phyloP scores from a whole-genome alignment of 2,797 vertebrate species.

The Aratinga solstitialis region DNA sequence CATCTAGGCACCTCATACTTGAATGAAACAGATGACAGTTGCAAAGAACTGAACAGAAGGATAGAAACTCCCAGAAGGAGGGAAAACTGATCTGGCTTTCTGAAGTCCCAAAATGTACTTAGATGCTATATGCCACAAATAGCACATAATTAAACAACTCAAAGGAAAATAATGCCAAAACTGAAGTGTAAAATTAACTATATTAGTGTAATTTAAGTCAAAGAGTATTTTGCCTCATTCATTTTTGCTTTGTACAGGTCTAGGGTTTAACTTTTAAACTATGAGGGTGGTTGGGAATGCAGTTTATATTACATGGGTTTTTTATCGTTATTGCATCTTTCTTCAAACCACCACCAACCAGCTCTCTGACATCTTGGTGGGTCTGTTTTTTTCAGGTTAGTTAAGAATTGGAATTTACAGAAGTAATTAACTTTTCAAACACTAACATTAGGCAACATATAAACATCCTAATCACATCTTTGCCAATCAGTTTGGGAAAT shows the following conservation, averaged over 20 bases:
- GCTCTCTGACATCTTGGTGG: not conserved
- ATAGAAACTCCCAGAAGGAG: not conserved
- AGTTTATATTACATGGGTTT: not conserved
- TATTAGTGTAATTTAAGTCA: not conserved
- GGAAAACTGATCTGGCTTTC: not conserved
- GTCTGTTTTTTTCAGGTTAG: not conserved
- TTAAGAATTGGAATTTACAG: not conserved
- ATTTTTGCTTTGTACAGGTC: not conserved
- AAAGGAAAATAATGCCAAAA: not conserved
- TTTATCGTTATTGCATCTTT: not conserved
- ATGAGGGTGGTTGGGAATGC: fast-evolving
- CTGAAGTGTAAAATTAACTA: not conserved
- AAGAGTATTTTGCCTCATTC: not conserved
- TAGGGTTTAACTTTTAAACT: not conserved
- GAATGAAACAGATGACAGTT: not conserved
- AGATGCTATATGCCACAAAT: not conserved
- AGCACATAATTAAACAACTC: not conserved
- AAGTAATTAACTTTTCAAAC: not conserved
- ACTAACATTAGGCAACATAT: not conserved
- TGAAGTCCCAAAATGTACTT: not conserved
- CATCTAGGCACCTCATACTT: not conserved
- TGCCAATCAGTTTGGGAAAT: not conserved
- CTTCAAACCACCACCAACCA: not conserved
- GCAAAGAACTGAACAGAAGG: not conserved
- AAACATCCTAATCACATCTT: not conserved